Evolutionary conservation across 1,140 invertebrate species (phyloP).

Genomic region (Drosophila funebris): DNA sequence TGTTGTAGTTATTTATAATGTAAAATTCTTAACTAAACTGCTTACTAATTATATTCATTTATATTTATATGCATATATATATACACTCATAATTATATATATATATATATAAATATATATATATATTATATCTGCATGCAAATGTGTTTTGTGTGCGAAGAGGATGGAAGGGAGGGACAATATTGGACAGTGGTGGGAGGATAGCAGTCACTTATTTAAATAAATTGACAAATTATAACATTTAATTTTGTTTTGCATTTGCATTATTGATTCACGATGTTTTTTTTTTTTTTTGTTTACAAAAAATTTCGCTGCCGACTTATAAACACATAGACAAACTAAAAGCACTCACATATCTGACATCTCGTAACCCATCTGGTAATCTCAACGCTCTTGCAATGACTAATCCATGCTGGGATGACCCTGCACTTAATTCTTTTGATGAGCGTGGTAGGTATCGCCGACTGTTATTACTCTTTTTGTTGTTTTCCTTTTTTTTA

Average conservation of each 20-base stretch:
- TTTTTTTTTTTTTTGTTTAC: slow-evolving; percentile 30
- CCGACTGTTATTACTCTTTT: slow-evolving; percentile 58
- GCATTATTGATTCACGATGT: slow-evolving; percentile 22
- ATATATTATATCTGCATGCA: slow-evolving; percentile 53
- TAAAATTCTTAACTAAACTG: slow-evolving; percentile 80
- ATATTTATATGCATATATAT: slow-evolving; percentile 72
- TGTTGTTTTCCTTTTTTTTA: slow-evolving; percentile 8
- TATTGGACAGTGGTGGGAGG: slow-evolving; percentile 19
- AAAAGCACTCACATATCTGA: slow-evolving; percentile 70
- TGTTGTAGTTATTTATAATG: slow-evolving; percentile 66
- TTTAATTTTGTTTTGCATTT: slow-evolving; percentile 46
- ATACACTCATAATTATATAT: too few relatives aligned
- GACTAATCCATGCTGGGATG: slow-evolving; percentile 66
- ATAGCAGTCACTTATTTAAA: slow-evolving; percentile 35
- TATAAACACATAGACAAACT: slow-evolving; percentile 64
- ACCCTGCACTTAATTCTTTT: slow-evolving; percentile 53
- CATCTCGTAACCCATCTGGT: slow-evolving; percentile 43
- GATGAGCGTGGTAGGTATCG: slow-evolving; percentile 75
- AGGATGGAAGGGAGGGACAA: slow-evolving; percentile 26
- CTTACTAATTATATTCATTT: slow-evolving; percentile 78
- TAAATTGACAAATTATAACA: slow-evolving; percentile 56
- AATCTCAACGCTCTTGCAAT: slow-evolving; percentile 75
- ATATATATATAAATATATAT: slow-evolving; percentile 62
- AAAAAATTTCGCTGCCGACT: slow-evolving; percentile 50
- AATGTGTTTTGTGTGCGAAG: slow-evolving; percentile 50